Conservation (phyloP, 2,888 invertebrate species). For the Athripsodes cinereus region DNA sequence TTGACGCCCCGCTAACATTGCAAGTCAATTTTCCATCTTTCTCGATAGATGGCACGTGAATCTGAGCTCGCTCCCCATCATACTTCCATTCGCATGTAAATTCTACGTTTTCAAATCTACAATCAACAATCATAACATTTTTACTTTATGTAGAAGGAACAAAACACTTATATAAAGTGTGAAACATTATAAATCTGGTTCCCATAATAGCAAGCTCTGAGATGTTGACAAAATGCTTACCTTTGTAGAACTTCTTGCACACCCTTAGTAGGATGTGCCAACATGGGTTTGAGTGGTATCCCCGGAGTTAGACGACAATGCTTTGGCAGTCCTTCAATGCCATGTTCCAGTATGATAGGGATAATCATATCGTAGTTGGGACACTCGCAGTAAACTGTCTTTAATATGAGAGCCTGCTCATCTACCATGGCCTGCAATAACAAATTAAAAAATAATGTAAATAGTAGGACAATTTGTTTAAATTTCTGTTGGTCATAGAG, state of each 20-base stretch:
- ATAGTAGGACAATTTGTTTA: too few relatives aligned
- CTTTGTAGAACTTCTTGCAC: slow-evolving; percentile 81
- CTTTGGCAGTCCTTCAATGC: slow-evolving; percentile 65
- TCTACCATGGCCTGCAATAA: slow-evolving; percentile 54
- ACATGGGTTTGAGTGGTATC: slow-evolving; percentile 95
- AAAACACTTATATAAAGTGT: not conserved
- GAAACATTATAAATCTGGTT: not conserved
- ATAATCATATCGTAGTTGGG: slow-evolving; percentile 88
- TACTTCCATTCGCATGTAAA: slow-evolving; percentile 99
- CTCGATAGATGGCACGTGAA: slow-evolving; percentile 43
- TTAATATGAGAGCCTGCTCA: slow-evolving; percentile 67
- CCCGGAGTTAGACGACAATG: slow-evolving; percentile 87
- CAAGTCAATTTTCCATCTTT: slow-evolving; percentile 13
- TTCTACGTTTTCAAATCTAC: slow-evolving; percentile 68
- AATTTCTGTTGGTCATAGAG: too few relatives aligned
- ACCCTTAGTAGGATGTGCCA: slow-evolving; percentile 96
- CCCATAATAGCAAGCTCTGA: not conserved
- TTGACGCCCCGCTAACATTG: slow-evolving; percentile 60
- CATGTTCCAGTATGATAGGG: slow-evolving; percentile 69
- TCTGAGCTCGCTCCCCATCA: slow-evolving; percentile 97
- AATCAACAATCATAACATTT: not conserved
- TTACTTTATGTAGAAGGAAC: not conserved
- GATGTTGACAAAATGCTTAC: slow-evolving; percentile 30
- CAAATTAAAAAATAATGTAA: too few relatives aligned
- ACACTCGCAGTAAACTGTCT: slow-evolving; percentile 94